Base-by-base conservation (phyloP, 2,888 invertebrate species). In the Athalia circularis region DNA sequence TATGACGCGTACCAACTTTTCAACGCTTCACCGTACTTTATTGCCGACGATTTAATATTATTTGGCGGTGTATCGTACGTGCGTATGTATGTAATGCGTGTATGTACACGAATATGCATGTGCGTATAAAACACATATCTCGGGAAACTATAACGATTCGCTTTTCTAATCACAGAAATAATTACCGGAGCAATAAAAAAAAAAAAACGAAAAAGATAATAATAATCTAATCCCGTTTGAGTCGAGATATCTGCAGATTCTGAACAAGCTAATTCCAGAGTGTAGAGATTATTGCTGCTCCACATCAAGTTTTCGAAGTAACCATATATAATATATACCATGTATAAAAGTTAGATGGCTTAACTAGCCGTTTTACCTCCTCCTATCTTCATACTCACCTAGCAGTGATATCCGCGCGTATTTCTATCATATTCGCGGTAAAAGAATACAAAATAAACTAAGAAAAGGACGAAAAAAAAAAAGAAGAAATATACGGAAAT, bases 1-100 rank as follows among this genome's bases (percentile, higher is more conserved):
- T 80, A 80, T 81, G 81, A 80, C 79, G 82, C 78, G 29, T 29
- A 80, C 65, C 54, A 65, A 77, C 68, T 77, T 62, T 52, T 77
- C 62, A 68, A 75, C 75, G 75, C 75, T 75, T 52, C 29, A 3
- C 62, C 15, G 13, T 62, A 15, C 62, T 75, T 75, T 52, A 75
- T 75, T 75, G 62, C 61, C 8, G 62, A 75, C 75, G 75, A 62
- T 75, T 75, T 75, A 61, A 62, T 75, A 62, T 54, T 64, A 75
- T 75, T 48, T 43, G 59, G 29, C 29, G 29, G 29, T 29, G 29
- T 29, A 29, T 29, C 29, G 29, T 9, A 61, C 8, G 1, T 5
- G 57, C 13, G 8, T 57, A 57, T 9, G 57, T 61, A 61, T 61
- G 15, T 15, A 62, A 15, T 59, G n/a, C 59, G n/a, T 59, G n/a